phyloP scores from a whole-genome alignment of 2,797 vertebrate genomes.

The Gouania willdenowi region DNA sequence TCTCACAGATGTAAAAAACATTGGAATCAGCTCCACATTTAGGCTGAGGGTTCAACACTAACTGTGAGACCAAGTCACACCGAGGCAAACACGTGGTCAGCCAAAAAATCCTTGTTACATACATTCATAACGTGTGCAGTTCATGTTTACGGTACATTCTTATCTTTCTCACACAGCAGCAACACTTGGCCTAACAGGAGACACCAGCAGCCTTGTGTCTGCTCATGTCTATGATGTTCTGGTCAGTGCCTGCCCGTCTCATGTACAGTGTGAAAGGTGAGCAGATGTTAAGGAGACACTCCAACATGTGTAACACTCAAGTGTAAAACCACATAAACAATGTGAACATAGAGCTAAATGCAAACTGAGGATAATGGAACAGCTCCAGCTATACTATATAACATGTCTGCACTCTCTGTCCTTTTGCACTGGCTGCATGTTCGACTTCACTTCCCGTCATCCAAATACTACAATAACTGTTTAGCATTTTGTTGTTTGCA shows the following conservation, averaged over 20 bases:
- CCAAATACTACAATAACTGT: conserved; percentile 49
- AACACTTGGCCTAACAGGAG: conserved; percentile 22
- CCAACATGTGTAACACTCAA: conserved; percentile 39
- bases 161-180: conserved; percentile 13
- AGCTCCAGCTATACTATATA: conserved; percentile 14
- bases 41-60: background rate
- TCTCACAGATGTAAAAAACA: no score
- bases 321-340: conserved; percentile 52
- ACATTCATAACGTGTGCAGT: background rate
- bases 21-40: no score
- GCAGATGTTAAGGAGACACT: conserved; percentile 37
- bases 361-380: conserved; percentile 24
- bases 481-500: conserved; percentile 40
- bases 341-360: conserved; percentile 28
- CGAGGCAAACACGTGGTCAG: background rate
- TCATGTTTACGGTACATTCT: background rate
- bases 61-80: background rate
- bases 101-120: background rate
- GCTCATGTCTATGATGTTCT: no score
- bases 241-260: no score
- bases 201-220: conserved; percentile 18
- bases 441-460: conserved; percentile 15
- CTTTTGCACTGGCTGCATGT: background rate
- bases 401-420: conserved; percentile 3
- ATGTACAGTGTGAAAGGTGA: conserved; percentile 6